Percentiles rank a stretch among this genome's conserved stretches.
Conservation (phyloP, 2,888 invertebrate species). For the Xylota sylvarum region DNA sequence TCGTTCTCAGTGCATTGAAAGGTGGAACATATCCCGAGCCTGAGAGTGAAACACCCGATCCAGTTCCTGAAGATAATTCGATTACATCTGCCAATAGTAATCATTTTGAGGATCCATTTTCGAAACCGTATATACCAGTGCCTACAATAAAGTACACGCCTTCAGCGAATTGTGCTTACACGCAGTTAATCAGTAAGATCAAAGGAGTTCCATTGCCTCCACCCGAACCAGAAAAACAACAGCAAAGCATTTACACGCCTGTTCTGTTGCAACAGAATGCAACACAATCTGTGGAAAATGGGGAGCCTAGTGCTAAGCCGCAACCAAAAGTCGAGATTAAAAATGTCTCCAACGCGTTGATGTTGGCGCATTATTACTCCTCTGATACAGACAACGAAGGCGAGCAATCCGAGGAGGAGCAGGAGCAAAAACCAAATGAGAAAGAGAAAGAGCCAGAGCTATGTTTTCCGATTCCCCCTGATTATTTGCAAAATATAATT, state of each 20-base stretch:
- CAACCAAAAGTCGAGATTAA: conserved; percentile 82
- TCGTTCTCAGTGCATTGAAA: conserved; percentile 89
- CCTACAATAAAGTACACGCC: conserved; percentile 91
- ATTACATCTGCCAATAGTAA: conserved; percentile 21
- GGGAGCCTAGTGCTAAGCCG: conserved; percentile 19
- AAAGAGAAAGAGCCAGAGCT: conserved; percentile 77
- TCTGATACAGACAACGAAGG: conserved; percentile 85
- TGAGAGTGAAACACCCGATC: conserved; percentile 79
- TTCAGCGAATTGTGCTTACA: conserved; percentile 94
- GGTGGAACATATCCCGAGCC: conserved; percentile 87
- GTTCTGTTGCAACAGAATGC: conserved; percentile 83
- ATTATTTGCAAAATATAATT: conserved; percentile 93
- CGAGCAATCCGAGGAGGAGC: conserved; percentile 82
- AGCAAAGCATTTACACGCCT: conserved; percentile 80
- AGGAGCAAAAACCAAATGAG: conserved; percentile 23
- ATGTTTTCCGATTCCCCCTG: conserved; percentile 89
- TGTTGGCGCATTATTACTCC: conserved; percentile 87
- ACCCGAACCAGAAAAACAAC: conserved; percentile 69
- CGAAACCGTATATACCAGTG: conserved; percentile 83
- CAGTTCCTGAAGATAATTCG: conserved; percentile 60
- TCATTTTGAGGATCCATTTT: conserved; percentile 59
- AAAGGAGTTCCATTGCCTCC: conserved; percentile 87
- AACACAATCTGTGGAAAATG: conserved; percentile 79
- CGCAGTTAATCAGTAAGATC: conserved; percentile 94
- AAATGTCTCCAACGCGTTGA: conserved; percentile 83